A percentile compares a stretch with the other conserved stretches of the same genome.
Conservation (phyloP, 2,797 vertebrate genomes). For the Merluccius polli region DNA sequence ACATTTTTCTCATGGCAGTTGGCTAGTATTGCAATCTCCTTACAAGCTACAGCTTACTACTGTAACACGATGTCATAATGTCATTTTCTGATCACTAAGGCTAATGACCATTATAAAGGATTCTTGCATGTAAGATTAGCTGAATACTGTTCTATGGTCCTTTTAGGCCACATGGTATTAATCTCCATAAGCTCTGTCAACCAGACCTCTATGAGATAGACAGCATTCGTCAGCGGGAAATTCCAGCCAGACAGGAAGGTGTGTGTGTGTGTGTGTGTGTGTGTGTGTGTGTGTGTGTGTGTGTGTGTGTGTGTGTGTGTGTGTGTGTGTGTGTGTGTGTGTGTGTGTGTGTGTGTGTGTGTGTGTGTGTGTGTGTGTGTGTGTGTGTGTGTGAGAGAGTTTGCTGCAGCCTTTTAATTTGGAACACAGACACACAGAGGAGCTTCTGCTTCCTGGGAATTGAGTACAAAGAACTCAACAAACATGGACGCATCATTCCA, state of each 20-base stretch:
- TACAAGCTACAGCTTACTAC: background rate
- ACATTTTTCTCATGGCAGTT: background rate
- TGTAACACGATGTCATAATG: too few relatives aligned
- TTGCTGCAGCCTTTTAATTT: background rate
- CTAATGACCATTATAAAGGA: too few relatives aligned
- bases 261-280: background rate
- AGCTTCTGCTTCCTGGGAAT: background rate
- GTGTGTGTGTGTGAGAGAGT: too few relatives aligned
- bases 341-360: slow-evolving; percentile 17
- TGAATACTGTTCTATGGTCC: background rate
- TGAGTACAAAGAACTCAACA: background rate
- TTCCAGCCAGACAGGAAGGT: slow-evolving; percentile 3
- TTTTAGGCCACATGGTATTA: slow-evolving; percentile 15
- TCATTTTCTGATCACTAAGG: too few relatives aligned
- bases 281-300: slow-evolving; percentile 1
- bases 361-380: too few relatives aligned
- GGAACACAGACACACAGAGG: background rate
- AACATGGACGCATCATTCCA: background rate
- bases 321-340: background rate
- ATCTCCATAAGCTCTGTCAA: slow-evolving; percentile 21
- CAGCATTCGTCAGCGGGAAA: slow-evolving; percentile 16
- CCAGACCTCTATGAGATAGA: slow-evolving; percentile 12
- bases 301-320: slow-evolving; percentile 2
- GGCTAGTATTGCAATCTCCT: background rate
- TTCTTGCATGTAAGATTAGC: background rate